phyloP scores from a whole-genome alignment of 1,140 invertebrate species.

The Agrypnia vestita region DNA sequence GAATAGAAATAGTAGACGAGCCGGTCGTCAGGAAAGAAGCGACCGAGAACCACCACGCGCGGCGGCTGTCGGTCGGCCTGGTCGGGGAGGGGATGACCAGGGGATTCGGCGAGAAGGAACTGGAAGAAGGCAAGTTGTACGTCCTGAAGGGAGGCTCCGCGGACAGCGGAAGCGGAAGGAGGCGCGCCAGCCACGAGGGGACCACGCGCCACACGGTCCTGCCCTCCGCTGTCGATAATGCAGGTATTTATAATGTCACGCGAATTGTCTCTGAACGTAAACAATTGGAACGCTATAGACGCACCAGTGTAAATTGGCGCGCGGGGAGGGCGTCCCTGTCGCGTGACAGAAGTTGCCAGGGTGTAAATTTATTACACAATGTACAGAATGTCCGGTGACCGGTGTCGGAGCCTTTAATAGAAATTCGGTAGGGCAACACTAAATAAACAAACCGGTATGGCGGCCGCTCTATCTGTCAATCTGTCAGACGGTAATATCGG shows the following conservation, averaged over 20 bases:
- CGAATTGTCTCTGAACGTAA: too few relatives aligned
- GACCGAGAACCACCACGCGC: neutral
- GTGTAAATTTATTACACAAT: too few relatives aligned
- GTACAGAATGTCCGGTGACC: too few relatives aligned
- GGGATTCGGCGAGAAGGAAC: neutral
- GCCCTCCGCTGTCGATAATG: neutral
- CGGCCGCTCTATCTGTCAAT: too few relatives aligned
- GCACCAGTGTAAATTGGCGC: too few relatives aligned
- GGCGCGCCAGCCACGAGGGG: constrained; percentile 46
- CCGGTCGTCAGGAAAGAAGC: neutral
- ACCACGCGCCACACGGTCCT: constrained; percentile 6
- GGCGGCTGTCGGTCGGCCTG: neutral
- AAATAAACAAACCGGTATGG: too few relatives aligned
- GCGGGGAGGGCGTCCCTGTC: too few relatives aligned
- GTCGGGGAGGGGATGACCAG: neutral
- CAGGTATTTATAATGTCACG: constrained; percentile 15
- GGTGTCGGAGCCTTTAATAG: too few relatives aligned
- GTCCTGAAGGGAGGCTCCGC: neutral
- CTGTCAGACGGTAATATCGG: too few relatives aligned
- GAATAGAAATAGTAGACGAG: neutral
- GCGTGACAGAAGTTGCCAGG: too few relatives aligned
- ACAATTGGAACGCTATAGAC: too few relatives aligned
- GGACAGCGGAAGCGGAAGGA: constrained; percentile 17
- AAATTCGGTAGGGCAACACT: too few relatives aligned
- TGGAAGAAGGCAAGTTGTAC: constrained; percentile 15